Conservation (phyloP, 1,140 invertebrate species). For the Campoletis sonorensis region DNA sequence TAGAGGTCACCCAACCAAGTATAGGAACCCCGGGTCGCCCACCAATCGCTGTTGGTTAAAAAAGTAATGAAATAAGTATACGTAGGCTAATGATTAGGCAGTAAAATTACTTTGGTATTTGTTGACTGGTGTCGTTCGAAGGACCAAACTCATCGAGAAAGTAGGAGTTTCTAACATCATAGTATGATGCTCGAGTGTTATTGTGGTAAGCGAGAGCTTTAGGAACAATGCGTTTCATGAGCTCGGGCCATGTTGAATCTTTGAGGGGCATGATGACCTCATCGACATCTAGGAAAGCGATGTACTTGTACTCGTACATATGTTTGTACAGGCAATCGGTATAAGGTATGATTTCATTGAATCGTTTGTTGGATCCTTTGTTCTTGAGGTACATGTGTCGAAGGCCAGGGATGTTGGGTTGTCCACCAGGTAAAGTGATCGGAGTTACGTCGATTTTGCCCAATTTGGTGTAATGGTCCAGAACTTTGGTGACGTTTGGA, state of each 20-base stretch:
- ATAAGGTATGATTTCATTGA: slow-evolving; percentile 97
- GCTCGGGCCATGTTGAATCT: slow-evolving; percentile 84
- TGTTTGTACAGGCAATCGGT: slow-evolving; percentile 98
- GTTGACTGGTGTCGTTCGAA: slow-evolving; percentile 81
- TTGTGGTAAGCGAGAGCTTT: slow-evolving; percentile 85
- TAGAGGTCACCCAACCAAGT: no score
- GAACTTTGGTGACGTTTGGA: slow-evolving; percentile 93
- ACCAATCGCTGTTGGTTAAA: no score
- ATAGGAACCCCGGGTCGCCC: no score
- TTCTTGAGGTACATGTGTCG: slow-evolving; percentile 93
- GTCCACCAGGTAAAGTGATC: slow-evolving; percentile 92
- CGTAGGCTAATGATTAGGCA: no score
- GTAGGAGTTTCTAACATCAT: slow-evolving; percentile 95
- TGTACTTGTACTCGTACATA: slow-evolving; percentile 92
- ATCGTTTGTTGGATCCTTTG: slow-evolving; percentile 93
- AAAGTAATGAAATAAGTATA: no score
- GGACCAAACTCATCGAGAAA: slow-evolving; percentile 83
- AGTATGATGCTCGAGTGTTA: slow-evolving; percentile 87
- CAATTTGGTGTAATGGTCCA: slow-evolving; percentile 86
- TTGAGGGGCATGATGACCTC: slow-evolving; percentile 96
- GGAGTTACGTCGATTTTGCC: slow-evolving; percentile 90
- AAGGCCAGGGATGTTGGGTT: slow-evolving; percentile 92
- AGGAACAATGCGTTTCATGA: slow-evolving; percentile 86
- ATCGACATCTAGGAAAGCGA: slow-evolving; percentile 94
- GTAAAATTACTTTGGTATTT: slow-evolving; percentile 81